Conservation (phyloP, 1,140 invertebrate genomes). For the Semibalanus balanoides region DNA sequence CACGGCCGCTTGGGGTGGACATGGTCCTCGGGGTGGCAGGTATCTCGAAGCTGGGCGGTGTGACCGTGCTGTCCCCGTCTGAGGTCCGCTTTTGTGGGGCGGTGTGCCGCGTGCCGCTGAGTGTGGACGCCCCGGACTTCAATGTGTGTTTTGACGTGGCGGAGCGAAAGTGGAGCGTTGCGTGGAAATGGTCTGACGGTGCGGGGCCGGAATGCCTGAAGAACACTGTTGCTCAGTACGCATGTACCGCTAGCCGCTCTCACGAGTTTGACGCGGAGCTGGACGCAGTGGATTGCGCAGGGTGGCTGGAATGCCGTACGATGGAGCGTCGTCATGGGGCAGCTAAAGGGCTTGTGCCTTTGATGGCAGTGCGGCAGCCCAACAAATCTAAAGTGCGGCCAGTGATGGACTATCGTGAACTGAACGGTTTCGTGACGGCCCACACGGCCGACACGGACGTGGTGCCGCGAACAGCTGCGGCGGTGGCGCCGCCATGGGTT, state of each 20-base stretch:
- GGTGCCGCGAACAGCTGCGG: constrained; percentile 5
- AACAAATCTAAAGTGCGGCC: constrained; percentile 9
- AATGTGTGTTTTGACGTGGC: neutral
- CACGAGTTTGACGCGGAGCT: constrained; percentile 5
- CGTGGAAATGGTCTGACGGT: neutral
- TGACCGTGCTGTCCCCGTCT: neutral
- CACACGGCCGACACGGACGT: constrained; percentile 8
- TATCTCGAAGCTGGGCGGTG: neutral
- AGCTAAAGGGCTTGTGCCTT: constrained; percentile 5
- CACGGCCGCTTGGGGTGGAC: too few species aligned
- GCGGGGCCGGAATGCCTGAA: neutral
- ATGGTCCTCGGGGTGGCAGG: neutral
- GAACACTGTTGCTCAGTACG: neutral
- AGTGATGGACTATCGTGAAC: constrained; percentile 5
- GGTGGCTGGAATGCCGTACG: constrained; percentile 11
- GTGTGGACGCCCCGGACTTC: neutral
- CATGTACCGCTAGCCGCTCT: neutral
- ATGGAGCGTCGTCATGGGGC: constrained; percentile 7
- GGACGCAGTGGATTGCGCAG: neutral
- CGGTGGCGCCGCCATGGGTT: constrained; percentile 3
- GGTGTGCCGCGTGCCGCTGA: neutral
- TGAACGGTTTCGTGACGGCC: constrained; percentile 5
- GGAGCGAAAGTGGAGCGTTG: neutral
- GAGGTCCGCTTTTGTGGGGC: neutral
- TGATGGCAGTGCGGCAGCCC: constrained; percentile 12